Evolutionary conservation across 2,113 vertebrate genomes (phyloP), one percentile per base, ranked within the genome.

Genomic region (Lepus timidus): DNA sequence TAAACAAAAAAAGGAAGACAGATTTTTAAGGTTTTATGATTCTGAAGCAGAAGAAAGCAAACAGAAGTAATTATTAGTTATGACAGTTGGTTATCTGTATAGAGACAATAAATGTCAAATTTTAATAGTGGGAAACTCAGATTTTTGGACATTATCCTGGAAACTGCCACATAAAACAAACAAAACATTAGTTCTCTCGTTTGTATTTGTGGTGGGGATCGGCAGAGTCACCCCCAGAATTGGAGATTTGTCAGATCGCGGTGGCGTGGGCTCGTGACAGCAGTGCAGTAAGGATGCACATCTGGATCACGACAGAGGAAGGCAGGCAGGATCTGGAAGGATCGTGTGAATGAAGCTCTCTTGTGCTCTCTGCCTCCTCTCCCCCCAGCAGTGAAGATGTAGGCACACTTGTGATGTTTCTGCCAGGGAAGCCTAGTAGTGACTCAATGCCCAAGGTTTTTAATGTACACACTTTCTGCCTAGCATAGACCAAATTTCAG

Each of bases 31-130:
- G 6, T 81, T 81, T 31, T 82, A 9, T 83, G 73, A 25, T 85
- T 0, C 27, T 61, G 44, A 95, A 79, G 79, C 92, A 75, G 44
- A 65, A 94, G 49, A 86, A 94, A 89, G 12, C 9, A 91, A 93
- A 65, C 3, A 90, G 39, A 64, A 89, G 81, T 84, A 85, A 62
- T 90, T 14, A 64, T 86, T 95, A 96, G 10, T 78, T 36, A 86
- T 68, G 9, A 95, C 31, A 78, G 36, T 13, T 88, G 68, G 17
- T 82, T 88, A 73, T 78, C 55, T 95, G 33, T 81, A 78, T 12
- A 85, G 52, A 25, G 25, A 76, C 85, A 84, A 84, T 71, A 70
- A 73, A 25, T 3, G 6, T 27, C 49, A 80, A 31, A 71, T 73
- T 49, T 52, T 83, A 27, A 67, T 73, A 79, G 64, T 88, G 73